phyloP scores from a whole-genome alignment of 2,888 invertebrate genomes.

The Tromatobia lineatoria region DNA sequence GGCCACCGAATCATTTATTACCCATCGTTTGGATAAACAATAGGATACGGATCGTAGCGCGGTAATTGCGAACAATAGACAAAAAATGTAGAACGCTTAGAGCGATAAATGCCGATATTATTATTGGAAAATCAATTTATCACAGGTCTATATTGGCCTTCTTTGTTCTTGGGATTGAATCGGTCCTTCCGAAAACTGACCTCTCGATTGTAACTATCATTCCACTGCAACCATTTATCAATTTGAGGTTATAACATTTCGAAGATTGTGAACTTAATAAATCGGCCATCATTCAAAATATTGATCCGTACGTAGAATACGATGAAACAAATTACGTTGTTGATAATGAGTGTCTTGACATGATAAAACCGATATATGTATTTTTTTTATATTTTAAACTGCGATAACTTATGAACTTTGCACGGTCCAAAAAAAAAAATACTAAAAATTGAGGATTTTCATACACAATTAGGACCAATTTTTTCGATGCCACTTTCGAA shows the following conservation, averaged over 20 bases:
- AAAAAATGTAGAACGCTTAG: constrained; percentile 56
- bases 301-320: too few species aligned
- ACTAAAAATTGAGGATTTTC: too few species aligned
- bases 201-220: constrained; percentile 12
- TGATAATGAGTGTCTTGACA: too few species aligned
- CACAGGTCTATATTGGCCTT: constrained; percentile 30
- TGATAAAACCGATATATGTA: too few species aligned
- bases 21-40: constrained; percentile 76
- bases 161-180: constrained; percentile 25
- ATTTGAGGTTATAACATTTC: neutral
- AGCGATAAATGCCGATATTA: constrained; percentile 47
- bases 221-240: neutral
- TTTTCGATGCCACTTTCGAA: too few species aligned
- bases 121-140: constrained; percentile 63
- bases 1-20: constrained; percentile 76
- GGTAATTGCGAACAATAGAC: constrained; percentile 74
- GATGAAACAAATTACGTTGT: too few species aligned
- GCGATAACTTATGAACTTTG: too few species aligned
- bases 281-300: too few species aligned
- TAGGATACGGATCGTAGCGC: constrained; percentile 64
- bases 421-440: too few species aligned
- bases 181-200: constrained; percentile 3
- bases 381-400: too few species aligned
- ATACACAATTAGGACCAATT: too few species aligned
- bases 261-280: too few species aligned